Evolutionary conservation across 2,113 vertebrate species (phyloP), one percentile per base, ranked within the genome.

Genomic region (Mesocricetus auratus): DNA sequence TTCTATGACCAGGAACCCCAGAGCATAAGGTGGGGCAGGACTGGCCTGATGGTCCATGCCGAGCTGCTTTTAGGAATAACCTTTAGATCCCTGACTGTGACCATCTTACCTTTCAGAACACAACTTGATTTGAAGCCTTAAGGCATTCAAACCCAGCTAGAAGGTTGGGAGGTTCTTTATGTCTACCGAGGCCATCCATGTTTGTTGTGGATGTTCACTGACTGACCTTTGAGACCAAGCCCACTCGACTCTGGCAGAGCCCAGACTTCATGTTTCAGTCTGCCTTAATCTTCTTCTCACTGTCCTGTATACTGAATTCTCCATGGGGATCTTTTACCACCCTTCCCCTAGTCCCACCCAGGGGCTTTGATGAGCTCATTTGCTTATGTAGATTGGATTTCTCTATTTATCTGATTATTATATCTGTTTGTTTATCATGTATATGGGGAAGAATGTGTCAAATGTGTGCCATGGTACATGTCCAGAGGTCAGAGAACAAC

Each of bases 1-100:
- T 53, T 53, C 50, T 10, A 53, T 53, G 5, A 58, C 21, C 66
- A 73, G n/a, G 45, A 85, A 31, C 33, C 29, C 45, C 89, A 8
- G 53, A 77, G 50, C 47, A 19, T 77, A 87, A 92, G 97, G 96
- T 93, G 36, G 56, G 64, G 3, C 13, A 47, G 45, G 13, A 33
- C 39, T 2, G 42, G 7, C 50, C 8, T 12, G 6, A 39, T 8
- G 5, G 24, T 8, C 39, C 45, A 7, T 6, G 11, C n/a, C 47
- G 19, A 8, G 22, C 31, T 31, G 17, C 29, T 64, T 73, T 50
- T 21, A 75, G 29, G 53, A 3, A 36, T 5, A 29, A 11, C 33
- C 26, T 21, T 60, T 17, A 50, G 39, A 26, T 45, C 26, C 21
- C 45, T 56, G 21, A 21, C 11, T 31, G 16, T 19, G 1, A 39